phyloP scores from a whole-genome alignment of 2,888 invertebrate genomes.

The Mantis religiosa region DNA sequence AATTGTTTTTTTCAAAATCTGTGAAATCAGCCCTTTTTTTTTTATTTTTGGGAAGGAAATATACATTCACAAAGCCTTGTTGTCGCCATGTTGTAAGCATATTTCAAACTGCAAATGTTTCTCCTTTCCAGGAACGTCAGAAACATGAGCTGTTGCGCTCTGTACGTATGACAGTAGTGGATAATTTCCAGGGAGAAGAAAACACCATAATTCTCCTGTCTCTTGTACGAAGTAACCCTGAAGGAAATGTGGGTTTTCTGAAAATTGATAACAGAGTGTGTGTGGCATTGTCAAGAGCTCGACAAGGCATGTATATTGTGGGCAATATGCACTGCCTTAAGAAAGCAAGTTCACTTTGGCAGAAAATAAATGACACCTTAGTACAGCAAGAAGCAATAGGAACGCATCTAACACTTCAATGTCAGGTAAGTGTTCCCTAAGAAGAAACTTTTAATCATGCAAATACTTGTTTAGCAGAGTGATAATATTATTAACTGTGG shows the following conservation, averaged over 20 bases:
- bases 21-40: too few species aligned
- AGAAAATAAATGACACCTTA: conserved; percentile 50
- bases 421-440: conserved; percentile 39
- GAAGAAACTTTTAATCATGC: too few species aligned
- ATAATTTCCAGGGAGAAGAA: conserved; percentile 80
- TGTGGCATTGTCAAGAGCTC: conserved; percentile 72
- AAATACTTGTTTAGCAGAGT: not conserved
- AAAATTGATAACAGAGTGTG: conserved; percentile 66
- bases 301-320: conserved; percentile 47
- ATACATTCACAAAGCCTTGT: too few species aligned
- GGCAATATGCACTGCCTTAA: conserved; percentile 27
- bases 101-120: too few species aligned
- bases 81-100: too few species aligned
- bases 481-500: not conserved
- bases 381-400: conserved; percentile 52
- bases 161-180: conserved; percentile 63
- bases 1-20: too few species aligned
- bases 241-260: conserved; percentile 66
- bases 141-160: conserved; percentile 42
- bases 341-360: conserved; percentile 48
- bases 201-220: conserved; percentile 73
- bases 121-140: conserved; percentile 36
- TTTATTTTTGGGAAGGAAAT: too few species aligned
- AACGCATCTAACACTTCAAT: conserved; percentile 47
- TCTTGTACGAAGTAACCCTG: conserved; percentile 68